Percentiles rank a stretch among this genome's conserved stretches.
phyloP scores from a whole-genome alignment of 2,888 invertebrate species.

The Drosophila sordidula region DNA sequence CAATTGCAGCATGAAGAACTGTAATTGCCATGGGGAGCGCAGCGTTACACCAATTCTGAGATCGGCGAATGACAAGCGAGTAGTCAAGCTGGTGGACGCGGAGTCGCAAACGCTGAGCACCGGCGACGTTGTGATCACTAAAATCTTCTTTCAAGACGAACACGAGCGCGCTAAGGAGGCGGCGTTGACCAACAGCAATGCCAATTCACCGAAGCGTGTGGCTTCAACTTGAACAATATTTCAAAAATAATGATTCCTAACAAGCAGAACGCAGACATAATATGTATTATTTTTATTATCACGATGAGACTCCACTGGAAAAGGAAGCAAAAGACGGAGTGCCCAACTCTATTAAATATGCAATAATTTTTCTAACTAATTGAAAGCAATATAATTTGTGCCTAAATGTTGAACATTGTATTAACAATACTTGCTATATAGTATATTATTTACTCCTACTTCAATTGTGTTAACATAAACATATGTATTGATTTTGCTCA shows the following conservation, averaged over 20 bases:
- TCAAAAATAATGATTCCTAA: conserved; percentile 72
- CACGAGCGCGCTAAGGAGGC: conserved; percentile 87
- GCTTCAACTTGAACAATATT: conserved; percentile 58
- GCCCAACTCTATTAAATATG: conserved; percentile 51
- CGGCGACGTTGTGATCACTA: conserved; percentile 96
- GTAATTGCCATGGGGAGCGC: conserved; percentile 82
- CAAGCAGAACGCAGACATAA: conserved; percentile 55
- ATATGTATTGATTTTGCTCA: conserved; percentile 49
- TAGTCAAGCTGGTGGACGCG: conserved; percentile 85
- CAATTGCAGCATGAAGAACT: conserved; percentile 81
- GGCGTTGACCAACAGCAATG: conserved; percentile 83
- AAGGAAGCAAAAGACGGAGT: conserved; percentile 45
- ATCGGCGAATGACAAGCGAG: conserved; percentile 66
- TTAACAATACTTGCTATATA: conserved; percentile 62
- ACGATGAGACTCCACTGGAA: conserved; percentile 30
- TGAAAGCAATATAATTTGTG: conserved; percentile 82
- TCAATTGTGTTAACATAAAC: conserved; percentile 44
- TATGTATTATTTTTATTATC: conserved; percentile 62
- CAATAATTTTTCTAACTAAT: conserved; percentile 69
- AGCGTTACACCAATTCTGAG: conserved; percentile 73
- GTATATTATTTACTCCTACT: conserved; percentile 55
- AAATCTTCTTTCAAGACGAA: conserved; percentile 89
- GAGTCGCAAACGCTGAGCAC: conserved; percentile 94
- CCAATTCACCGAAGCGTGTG: conserved; percentile 85
- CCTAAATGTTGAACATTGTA: conserved; percentile 83